Percentiles rank a stretch among this genome's conserved stretches.
phyloP scores from a whole-genome alignment of 2,797 vertebrate species.

The Micromesistius poutassou region DNA sequence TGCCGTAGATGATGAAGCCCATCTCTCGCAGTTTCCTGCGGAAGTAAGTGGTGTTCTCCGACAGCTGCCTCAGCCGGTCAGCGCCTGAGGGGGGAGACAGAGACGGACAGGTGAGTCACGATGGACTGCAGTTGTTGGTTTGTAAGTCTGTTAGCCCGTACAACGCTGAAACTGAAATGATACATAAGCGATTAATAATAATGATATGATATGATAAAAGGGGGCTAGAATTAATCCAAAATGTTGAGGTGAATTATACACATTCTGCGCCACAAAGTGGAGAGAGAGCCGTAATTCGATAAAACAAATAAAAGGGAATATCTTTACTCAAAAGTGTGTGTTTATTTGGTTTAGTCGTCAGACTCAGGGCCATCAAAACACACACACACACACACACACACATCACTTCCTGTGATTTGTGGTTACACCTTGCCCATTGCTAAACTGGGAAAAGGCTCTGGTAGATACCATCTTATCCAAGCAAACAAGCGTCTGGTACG shows the following conservation, averaged over 20 bases:
- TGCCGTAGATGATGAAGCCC: conserved; percentile 97
- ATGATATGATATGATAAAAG: not conserved
- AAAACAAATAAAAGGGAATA: not conserved
- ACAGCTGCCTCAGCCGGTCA: conserved; percentile 84
- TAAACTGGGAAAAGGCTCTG: not conserved
- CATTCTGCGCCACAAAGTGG: too few species aligned
- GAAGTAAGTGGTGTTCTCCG: conserved; percentile 91
- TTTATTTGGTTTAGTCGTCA: not conserved
- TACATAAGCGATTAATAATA: not conserved
- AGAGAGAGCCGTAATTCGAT: too few species aligned
- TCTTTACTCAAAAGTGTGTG: not conserved
- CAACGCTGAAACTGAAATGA: not conserved
- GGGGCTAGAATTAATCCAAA: not conserved
- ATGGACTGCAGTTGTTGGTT: not conserved
- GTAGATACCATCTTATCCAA: conserved; percentile 49
- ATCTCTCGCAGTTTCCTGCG: conserved; percentile 84
- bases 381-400: too few species aligned
- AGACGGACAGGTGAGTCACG: not conserved
- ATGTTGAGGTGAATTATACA: not conserved
- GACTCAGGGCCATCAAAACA: not conserved
- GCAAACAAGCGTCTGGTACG: conserved; percentile 49
- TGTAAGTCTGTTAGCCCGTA: not conserved
- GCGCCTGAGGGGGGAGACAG: conserved; percentile 68
- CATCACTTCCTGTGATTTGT: conserved; percentile 10
- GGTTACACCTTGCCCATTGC: not conserved